Evolutionary conservation across 2,888 invertebrate species (phyloP).

Genomic region (Nephrotoma appendiculata): DNA sequence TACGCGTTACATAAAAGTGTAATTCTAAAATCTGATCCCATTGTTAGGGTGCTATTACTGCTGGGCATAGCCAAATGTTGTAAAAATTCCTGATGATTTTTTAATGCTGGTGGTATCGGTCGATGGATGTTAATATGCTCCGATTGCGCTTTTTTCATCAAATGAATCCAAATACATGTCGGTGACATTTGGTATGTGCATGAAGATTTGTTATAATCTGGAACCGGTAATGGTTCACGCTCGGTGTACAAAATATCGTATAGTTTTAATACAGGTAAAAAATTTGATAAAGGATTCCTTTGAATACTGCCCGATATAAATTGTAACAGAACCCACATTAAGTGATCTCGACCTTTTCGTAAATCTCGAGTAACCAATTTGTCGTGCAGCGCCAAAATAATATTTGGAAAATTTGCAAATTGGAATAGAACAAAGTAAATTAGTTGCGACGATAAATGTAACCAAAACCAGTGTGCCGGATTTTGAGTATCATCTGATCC

Average conservation of each 20-base stretch:
- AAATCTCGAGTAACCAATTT: conserved; percentile 69
- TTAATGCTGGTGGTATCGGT: conserved; percentile 66
- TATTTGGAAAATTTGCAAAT: conserved; percentile 84
- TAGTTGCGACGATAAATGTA: conserved; percentile 84
- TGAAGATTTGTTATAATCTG: conserved; percentile 73
- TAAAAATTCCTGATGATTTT: conserved; percentile 73
- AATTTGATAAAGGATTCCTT: conserved; percentile 80
- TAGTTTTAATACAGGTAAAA: conserved; percentile 76
- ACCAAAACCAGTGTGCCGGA: conserved; percentile 65
- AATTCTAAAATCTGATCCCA: conserved; percentile 80
- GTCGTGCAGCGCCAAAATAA: conserved; percentile 77
- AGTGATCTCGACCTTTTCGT: conserved; percentile 81
- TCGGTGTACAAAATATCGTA: conserved; percentile 89
- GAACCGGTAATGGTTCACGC: conserved; percentile 75
- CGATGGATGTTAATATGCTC: conserved; percentile 66
- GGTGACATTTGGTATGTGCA: conserved; percentile 83
- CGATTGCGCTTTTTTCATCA: conserved; percentile 82
- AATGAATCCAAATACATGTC: conserved; percentile 93
- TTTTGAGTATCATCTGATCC: conserved; percentile 33
- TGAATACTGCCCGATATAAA: conserved; percentile 95
- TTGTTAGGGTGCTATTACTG: conserved; percentile 50
- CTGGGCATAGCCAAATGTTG: conserved; percentile 70
- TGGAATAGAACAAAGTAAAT: conserved; percentile 92
- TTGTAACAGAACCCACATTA: conserved; percentile 98
- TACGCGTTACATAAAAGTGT: conserved; percentile 90